Percentiles rank a stretch among this genome's conserved stretches.
Evolutionary conservation across 2,888 invertebrate genomes (phyloP).

Genomic region (Eristalis intricaria): DNA sequence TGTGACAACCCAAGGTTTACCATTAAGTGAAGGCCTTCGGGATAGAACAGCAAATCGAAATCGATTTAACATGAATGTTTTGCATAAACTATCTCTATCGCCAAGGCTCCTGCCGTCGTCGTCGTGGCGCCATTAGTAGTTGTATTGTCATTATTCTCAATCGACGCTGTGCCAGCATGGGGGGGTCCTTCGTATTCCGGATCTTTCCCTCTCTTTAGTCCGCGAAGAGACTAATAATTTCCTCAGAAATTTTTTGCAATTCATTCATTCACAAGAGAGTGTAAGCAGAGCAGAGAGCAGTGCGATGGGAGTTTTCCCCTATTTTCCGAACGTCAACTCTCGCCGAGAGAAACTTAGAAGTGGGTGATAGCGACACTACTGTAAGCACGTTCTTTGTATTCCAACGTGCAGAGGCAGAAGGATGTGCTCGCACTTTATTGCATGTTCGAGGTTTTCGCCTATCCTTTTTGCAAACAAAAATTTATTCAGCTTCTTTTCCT

Average conservation of each 20-base stretch:
- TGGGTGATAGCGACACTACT: constrained; percentile 8
- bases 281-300: constrained; percentile 14
- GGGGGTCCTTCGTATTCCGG: constrained; percentile 23
- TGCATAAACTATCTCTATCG: constrained; percentile 31
- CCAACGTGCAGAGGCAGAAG: constrained; percentile 35
- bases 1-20: background rate
- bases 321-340: constrained; percentile 25
- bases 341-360: constrained; percentile 5
- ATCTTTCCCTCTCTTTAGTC: constrained; percentile 14
- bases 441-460: background rate
- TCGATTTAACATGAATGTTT: constrained; percentile 56
- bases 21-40: background rate
- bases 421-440: constrained; percentile 25
- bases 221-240: constrained; percentile 23
- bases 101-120: background rate
- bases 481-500: background rate
- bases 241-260: constrained; percentile 12
- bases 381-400: constrained; percentile 20
- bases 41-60: constrained; percentile 44
- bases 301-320: constrained; percentile 20
- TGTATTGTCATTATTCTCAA: constrained; percentile 43
- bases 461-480: constrained; percentile 21
- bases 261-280: constrained; percentile 1
- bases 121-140: constrained; percentile 58
- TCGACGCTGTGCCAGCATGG: constrained; percentile 17